Evolutionary conservation across 2,888 invertebrate species (phyloP), one percentile per base, ranked within the genome.

Genomic region (Nebria brevicollis): DNA sequence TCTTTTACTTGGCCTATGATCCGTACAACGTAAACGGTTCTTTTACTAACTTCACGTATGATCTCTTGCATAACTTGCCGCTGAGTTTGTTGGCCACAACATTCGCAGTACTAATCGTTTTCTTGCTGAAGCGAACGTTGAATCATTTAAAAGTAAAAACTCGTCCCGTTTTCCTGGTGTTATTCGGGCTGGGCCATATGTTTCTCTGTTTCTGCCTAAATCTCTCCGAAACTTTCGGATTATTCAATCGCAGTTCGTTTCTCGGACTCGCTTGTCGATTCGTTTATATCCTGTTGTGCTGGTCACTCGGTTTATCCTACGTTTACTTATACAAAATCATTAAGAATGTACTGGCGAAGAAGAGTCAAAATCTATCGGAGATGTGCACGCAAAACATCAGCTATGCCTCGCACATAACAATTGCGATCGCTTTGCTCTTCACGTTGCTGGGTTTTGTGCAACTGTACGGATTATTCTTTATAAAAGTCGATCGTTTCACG

Each of bases 1-100:
- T 96, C 85, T 94, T 96, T 85, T 97, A 96, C 87, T 92, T 98
- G 85, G 95, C 97, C 85, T 95, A 97, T 87, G 98, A 98, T 89
- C 96, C 97, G 0, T 98, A 98, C 87, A 97, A 97, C 87, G 93
- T 95, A n/a, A 94, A 94, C 83, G 93, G 92, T 82, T 95, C 95
- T 0, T 92, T 97, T 87, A 88, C 89, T 26, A 89, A 92, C 73
- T 94, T 95, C 82, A 90, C 96, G 54, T 95, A 96, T 77, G 95
- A 96, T 86, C 93, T 97, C 75, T 89, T 97, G 66, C 93, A 96
- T 83, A 95, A 96, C 87, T 92, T 96, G 81, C 96, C 96, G 0
- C 94, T 96, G 83, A 97, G 97, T 83, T 93, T 97, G 85, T 89
- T 98, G 64, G 96, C 96, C 25, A 94, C 97, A n/a, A 95, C 96